Evolutionary conservation across 2,888 invertebrate species (phyloP).

Genomic region (Fabriciana adippe): DNA sequence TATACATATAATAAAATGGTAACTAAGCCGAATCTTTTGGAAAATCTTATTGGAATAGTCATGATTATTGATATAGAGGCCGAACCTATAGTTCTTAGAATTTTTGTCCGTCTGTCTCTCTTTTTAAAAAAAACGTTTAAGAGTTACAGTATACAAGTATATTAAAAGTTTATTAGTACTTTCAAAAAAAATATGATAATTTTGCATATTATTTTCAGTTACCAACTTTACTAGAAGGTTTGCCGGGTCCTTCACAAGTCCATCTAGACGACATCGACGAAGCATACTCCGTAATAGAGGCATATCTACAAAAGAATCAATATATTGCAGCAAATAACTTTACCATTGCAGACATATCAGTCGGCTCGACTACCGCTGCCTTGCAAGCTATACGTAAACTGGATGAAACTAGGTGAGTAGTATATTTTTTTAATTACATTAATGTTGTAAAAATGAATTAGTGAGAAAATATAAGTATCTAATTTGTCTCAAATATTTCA

Average conservation of each 20-base stretch:
- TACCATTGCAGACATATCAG: constrained; percentile 54
- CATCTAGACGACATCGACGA: constrained; percentile 11
- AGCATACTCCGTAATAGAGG: constrained; percentile 44
- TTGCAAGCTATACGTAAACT: constrained; percentile 46
- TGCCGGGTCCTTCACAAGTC: constrained; percentile 37
- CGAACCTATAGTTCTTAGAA: too few species aligned
- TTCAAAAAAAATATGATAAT: too few species aligned
- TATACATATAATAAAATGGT: too few species aligned
- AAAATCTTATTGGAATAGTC: too few species aligned
- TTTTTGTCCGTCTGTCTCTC: too few species aligned
- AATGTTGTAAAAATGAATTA: too few species aligned
- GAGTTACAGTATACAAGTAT: background rate
- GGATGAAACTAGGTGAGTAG: constrained; percentile 47
- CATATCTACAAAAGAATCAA: constrained; percentile 42
- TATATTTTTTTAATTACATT: background rate
- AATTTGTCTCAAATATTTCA: too few species aligned
- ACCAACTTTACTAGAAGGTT: constrained; percentile 46
- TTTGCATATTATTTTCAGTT: constrained; percentile 43
- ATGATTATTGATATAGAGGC: too few species aligned
- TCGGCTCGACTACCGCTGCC: constrained; percentile 47
- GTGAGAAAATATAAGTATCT: too few species aligned
- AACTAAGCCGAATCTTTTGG: too few species aligned
- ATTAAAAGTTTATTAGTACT: too few species aligned
- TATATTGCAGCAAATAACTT: constrained; percentile 50
- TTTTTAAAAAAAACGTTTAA: too few species aligned